These are phyloP conservation scores for Aptenodytes patagonicus DNA, from an alignment of 2,113 vertebrate species.

Conservation along the genomic window DNA sequence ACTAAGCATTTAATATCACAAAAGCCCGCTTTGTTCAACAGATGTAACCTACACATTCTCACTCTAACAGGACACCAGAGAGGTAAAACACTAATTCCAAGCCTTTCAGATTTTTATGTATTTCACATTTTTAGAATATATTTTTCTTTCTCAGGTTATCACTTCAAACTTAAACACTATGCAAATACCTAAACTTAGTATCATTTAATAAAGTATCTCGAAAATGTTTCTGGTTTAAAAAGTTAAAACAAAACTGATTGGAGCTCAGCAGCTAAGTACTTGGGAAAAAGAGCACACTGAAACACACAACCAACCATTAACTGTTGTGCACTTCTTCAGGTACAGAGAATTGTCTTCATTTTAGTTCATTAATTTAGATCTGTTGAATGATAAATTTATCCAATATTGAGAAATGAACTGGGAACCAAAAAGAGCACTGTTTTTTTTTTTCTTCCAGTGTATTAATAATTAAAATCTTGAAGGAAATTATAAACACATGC, in stretches of 20 bases:
- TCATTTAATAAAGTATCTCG: not conserved
- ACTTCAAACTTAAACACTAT: not conserved
- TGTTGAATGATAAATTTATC: not conserved
- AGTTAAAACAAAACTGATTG: not conserved
- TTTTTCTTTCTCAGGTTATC: not conserved
- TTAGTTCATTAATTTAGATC: not conserved
- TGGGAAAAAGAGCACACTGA: not conserved
- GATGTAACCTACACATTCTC: not conserved
- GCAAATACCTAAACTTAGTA: not conserved
- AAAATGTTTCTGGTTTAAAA: not conserved
- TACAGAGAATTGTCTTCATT: not conserved
- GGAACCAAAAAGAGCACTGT: not conserved
- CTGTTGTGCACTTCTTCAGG: not conserved
- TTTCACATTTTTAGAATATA: not conserved
- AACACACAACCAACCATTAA: not conserved
- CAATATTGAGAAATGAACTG: not conserved
- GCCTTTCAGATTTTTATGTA: not conserved
- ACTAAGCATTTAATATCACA: not conserved
- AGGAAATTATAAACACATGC: not conserved
- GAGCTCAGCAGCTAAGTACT: not conserved
- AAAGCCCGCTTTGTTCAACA: conserved; percentile 4
- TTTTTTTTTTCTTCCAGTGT: not conserved
- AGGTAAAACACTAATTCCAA: not conserved
- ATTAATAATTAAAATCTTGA: not conserved
- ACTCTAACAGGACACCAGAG: not conserved